Evolutionary conservation across 37 sponge, comb jelly and placozoan genomes (phyloP).

Genomic region (Theonella swinhoei): DNA sequence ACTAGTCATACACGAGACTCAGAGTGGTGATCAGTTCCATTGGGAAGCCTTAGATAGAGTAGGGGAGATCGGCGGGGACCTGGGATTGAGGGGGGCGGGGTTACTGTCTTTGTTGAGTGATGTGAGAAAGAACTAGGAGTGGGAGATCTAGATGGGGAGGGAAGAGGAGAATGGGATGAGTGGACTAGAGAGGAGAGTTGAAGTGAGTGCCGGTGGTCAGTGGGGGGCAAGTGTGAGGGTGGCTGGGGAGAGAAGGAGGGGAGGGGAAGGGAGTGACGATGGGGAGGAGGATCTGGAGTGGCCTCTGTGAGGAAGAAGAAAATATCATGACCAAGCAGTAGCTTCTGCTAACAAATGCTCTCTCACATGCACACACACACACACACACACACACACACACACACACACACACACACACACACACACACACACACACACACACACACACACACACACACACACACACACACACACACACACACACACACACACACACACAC

Average conservation of each 20-base stretch:
- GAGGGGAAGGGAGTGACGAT: no score
- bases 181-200: background rate
- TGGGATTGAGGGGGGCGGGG: background rate
- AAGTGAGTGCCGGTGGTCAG: background rate
- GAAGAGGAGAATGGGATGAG: background rate
- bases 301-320: no score
- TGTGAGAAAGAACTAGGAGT: background rate
- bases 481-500: constrained; percentile 19
- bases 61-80: background rate
- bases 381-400: no score
- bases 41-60: constrained; percentile 3
- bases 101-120: background rate
- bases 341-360: no score
- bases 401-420: no score
- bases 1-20: background rate
- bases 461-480: constrained; percentile 36
- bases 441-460: constrained; percentile 15
- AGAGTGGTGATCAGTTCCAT: background rate
- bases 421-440: background rate
- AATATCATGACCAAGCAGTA: no score
- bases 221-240: no score
- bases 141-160: background rate
- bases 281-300: no score
- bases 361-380: no score
- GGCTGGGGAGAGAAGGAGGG: background rate